Base-by-base conservation (phyloP, 2,113 vertebrate genomes). In the Cinclus cinclus region DNA sequence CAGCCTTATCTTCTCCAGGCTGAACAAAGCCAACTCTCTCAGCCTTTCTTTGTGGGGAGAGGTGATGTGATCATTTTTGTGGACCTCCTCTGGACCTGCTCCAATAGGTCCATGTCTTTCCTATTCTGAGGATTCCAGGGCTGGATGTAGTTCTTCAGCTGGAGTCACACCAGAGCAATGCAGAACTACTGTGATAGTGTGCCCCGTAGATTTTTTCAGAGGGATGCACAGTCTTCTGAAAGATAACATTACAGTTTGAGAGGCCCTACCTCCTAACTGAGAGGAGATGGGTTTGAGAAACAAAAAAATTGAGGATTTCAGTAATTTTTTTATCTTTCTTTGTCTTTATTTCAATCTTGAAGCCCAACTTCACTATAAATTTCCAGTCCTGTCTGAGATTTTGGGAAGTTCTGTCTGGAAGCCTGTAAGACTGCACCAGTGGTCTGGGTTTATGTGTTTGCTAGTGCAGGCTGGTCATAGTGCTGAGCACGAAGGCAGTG, bases 361-460 rank as follows among this genome's bases (percentile, higher is more conserved):
- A 78, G 27, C 35, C 15, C 60, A 86, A 5, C 18, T 81, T 89
- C 35, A 25, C 22, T 31, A 22, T 62, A 81, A 79, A 81, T 92
- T 96, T 65, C 39, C 15, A 65, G 12, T 80, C 90, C 50, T 83
- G 76, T 92, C 88, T 89, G 71, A 81, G n/a, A 52, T 58, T 39
- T 93, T 2, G 31, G 56, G 68, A 92, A 92, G 23, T 77, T 87
- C 55, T 90, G 55, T 90, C 86, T 93, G 68, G 56, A 94, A 78
- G 76, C 24, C 55, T 80, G 33, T 4, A 75, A 95, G 73, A 76
- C 47, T 86, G 60, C 55, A 41, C 33, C 56, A 63, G 19, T 56
- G 35, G 9, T 81, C 60, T 93, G 76, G 24, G 59, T 53, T 80
- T 74, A 31, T 70, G 46, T 89, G 74, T 56, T 46, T 90, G 53